These are phyloP conservation scores for Oncorhynchus gorbuscha DNA, from an alignment of 2,113 vertebrate species.

Conservation along the genomic window DNA sequence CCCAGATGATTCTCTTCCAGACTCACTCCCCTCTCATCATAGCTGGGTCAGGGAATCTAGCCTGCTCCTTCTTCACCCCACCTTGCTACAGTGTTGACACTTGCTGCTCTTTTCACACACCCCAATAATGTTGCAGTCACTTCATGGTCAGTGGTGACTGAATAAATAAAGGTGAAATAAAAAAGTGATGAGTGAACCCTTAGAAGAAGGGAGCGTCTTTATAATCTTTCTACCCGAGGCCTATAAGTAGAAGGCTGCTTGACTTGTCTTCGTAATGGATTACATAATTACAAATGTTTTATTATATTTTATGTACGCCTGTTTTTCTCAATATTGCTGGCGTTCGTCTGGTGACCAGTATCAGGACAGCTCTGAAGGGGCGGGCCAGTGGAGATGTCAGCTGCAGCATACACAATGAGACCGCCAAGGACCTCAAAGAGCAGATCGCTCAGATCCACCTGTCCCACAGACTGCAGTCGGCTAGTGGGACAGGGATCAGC, in stretches of 20 bases:
- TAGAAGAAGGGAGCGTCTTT: background rate
- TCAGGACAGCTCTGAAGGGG: constrained; percentile 85
- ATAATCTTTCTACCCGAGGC: background rate
- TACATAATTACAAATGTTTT: background rate
- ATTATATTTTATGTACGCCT: background rate
- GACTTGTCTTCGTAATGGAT: background rate
- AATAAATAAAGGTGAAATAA: no score
- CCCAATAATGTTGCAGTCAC: background rate
- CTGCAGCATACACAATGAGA: constrained; percentile 74
- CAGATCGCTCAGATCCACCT: constrained; percentile 82
- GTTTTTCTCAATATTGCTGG: constrained; percentile 76
- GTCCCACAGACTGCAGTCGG: constrained; percentile 64
- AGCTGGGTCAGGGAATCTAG: constrained; percentile 52
- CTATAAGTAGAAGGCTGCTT: background rate
- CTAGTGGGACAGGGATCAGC: constrained; percentile 78
- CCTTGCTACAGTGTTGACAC: constrained; percentile 42
- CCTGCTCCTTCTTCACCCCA: constrained; percentile 40
- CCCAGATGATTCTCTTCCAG: constrained; percentile 70
- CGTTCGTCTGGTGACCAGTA: constrained; percentile 77
- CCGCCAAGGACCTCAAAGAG: constrained; percentile 79
- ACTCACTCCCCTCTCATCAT: constrained; percentile 47
- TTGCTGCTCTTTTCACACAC: constrained; percentile 27
- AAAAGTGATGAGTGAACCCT: background rate
- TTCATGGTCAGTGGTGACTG: background rate
- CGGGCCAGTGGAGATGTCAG: constrained; percentile 77